These are phyloP conservation scores for Orcinus orca DNA, from an alignment of 2,113 vertebrate genomes.

Conservation along the genomic window DNA sequence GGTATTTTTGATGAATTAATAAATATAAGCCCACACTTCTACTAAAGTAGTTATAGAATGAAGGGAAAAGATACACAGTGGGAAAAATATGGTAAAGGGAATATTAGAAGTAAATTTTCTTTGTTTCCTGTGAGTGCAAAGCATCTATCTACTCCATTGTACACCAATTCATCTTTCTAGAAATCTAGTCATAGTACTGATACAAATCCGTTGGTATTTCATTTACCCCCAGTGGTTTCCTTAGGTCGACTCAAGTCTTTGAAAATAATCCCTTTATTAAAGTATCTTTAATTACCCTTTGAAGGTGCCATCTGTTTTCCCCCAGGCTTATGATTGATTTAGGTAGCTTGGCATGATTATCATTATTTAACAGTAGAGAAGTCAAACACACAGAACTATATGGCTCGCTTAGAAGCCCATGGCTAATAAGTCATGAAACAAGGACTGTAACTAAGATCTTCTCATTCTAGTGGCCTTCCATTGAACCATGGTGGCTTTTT, in stretches of 20 bases:
- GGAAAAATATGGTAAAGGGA: neutral
- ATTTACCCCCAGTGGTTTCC: neutral
- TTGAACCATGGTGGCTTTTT: neutral
- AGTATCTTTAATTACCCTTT: neutral
- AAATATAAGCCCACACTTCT: neutral
- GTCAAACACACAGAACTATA: neutral
- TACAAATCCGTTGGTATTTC: neutral
- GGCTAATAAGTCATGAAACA: neutral
- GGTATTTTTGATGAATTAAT: neutral
- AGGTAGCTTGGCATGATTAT: neutral
- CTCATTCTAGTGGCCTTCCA: neutral
- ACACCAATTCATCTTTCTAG: neutral
- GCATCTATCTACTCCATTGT: neutral
- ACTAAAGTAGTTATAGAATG: neutral
- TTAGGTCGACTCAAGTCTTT: neutral
- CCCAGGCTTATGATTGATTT: neutral
- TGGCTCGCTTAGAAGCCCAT: neutral
- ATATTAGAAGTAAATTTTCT: neutral
- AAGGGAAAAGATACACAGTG: neutral
- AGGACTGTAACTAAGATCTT: neutral
- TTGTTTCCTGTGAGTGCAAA: neutral
- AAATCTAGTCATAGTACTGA: neutral
- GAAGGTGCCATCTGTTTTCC: neutral
- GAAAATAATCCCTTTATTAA: neutral
- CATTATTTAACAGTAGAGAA: neutral